Conservation (phyloP, 1,140 invertebrate genomes). For the Heliconius himera region DNA sequence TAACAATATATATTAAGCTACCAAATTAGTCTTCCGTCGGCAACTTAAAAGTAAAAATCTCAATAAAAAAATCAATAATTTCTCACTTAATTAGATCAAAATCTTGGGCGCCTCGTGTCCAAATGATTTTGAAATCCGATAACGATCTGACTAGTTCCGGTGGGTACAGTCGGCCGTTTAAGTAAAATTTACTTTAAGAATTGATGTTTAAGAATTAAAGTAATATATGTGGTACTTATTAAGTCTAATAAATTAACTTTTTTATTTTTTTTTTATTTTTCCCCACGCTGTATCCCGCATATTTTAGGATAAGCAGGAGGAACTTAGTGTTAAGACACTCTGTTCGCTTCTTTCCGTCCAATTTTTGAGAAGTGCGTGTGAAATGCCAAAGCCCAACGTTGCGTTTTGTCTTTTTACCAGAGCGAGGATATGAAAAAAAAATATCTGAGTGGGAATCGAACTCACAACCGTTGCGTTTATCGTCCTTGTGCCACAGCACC, state of each 20-base stretch:
- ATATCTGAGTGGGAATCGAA: no score
- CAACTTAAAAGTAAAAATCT: background rate
- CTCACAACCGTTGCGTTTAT: no score
- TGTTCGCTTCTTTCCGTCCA: background rate
- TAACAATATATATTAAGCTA: background rate
- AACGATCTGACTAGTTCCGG: constrained; percentile 37
- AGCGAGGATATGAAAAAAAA: no score
- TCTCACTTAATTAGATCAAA: constrained; percentile 39
- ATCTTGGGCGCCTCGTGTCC: constrained; percentile 39
- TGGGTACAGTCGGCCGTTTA: background rate
- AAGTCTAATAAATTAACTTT: no score
- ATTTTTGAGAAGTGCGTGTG: no score
- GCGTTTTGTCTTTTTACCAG: no score
- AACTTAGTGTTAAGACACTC: background rate
- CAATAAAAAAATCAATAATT: constrained; percentile 26
- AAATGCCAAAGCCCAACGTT: no score
- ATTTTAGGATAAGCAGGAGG: background rate
- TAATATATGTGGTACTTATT: no score
- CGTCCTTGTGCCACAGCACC: no score
- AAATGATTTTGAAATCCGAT: constrained; percentile 34
- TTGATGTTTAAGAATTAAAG: background rate
- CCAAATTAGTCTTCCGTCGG: constrained; percentile 1
- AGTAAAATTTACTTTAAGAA: background rate
- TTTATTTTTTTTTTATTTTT: background rate
- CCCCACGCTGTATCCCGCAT: background rate